Conservation (phyloP, 2,113 vertebrate genomes). For the Illadopsis cleaveri region DNA sequence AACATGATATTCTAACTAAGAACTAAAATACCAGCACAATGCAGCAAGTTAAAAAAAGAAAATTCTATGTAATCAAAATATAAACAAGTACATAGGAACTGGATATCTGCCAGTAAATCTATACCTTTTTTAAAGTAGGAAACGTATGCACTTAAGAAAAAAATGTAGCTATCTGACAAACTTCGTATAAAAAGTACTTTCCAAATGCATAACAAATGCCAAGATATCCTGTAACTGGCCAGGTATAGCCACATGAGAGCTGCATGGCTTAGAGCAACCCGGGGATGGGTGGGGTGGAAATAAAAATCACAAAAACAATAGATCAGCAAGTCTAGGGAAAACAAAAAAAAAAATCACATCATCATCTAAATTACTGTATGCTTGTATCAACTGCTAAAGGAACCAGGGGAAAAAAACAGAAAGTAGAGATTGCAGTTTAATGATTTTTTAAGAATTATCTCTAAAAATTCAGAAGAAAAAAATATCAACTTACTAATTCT, state of each 20-base stretch:
- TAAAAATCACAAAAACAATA: conserved; percentile 10
- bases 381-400: conserved; percentile 59
- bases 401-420: neutral
- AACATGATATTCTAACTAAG: conserved; percentile 71
- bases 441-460: conserved; percentile 51
- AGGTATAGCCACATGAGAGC: conserved; percentile 65
- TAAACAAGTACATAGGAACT: conserved; percentile 79
- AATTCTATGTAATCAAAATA: conserved; percentile 76
- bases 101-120: conserved; percentile 71
- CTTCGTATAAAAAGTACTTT: conserved; percentile 46
- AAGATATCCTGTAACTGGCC: conserved; percentile 66
- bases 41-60: conserved; percentile 76
- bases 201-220: conserved; percentile 71
- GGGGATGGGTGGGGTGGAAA: neutral
- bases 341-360: conserved; percentile 17
- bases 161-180: conserved; percentile 61
- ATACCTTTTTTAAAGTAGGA: conserved; percentile 64
- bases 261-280: conserved; percentile 58
- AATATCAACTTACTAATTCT: conserved; percentile 64
- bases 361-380: conserved; percentile 57
- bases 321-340: conserved; percentile 9
- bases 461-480: conserved; percentile 59
- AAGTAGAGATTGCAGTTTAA: conserved; percentile 36
- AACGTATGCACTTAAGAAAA: conserved; percentile 71
- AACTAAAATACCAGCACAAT: conserved; percentile 76